These are phyloP conservation scores for Champsocephalus esox DNA, from an alignment of 2,797 vertebrate genomes.

Conservation along the genomic window DNA sequence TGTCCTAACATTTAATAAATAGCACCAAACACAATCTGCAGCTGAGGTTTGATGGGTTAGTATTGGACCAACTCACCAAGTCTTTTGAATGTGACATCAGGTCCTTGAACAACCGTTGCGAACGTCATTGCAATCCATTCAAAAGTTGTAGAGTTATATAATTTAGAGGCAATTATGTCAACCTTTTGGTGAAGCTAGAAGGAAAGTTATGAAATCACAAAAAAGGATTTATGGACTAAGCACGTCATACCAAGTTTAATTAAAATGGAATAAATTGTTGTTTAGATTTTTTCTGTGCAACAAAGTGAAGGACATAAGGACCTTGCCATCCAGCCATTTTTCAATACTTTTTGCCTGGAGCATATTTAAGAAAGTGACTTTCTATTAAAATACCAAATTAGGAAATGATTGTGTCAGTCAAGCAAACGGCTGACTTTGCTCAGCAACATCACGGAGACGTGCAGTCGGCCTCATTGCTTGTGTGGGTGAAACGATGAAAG, in stretches of 20 bases:
- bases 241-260: no score
- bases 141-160: background rate
- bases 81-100: background rate
- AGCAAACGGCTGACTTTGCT: background rate
- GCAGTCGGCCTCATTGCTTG: constrained; percentile 7
- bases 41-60: background rate
- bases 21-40: background rate
- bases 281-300: no score
- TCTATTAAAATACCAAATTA: background rate
- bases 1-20: background rate
- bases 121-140: background rate
- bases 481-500: constrained; percentile 11
- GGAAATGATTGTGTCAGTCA: background rate
- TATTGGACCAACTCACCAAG: background rate
- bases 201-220: no score
- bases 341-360: background rate
- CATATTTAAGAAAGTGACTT: background rate
- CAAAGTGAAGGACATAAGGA: no score
- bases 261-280: no score
- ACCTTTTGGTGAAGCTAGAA: no score
- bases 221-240: no score
- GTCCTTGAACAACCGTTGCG: background rate
- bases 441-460: constrained; percentile 18
- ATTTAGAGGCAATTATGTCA: no score
- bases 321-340: no score